These are phyloP conservation scores for Taenioides sp. DNA, from an alignment of 2,797 vertebrate species.

Conservation along the genomic window DNA sequence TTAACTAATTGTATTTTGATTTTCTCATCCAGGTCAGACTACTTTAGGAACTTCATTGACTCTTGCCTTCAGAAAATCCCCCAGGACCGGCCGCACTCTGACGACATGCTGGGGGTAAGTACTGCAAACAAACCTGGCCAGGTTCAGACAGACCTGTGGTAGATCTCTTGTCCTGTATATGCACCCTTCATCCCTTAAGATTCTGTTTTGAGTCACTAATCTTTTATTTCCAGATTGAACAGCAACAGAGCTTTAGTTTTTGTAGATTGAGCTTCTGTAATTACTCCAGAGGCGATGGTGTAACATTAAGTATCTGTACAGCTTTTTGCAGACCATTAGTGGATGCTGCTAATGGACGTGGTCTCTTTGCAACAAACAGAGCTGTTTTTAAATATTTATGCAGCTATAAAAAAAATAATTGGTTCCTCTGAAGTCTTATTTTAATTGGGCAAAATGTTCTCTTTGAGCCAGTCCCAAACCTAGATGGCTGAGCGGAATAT, in stretches of 20 bases:
- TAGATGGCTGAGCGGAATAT: neutral
- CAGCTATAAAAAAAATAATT: neutral
- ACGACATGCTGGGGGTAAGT: conserved; percentile 95
- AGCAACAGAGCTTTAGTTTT: conserved; percentile 21
- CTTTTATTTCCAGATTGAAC: conserved; percentile 40
- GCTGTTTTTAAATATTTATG: conserved; percentile 16
- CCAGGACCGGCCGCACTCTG: conserved; percentile 96
- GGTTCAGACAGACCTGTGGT: conserved; percentile 46
- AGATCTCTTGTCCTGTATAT: conserved; percentile 50
- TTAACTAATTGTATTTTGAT: neutral
- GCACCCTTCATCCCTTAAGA: conserved; percentile 42
- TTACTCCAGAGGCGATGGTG: conserved; percentile 49
- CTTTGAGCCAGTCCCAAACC: neutral
- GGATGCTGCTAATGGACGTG: conserved; percentile 58
- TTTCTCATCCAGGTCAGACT: conserved; percentile 88
- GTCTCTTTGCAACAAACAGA: conserved; percentile 26
- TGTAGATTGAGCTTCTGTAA: conserved; percentile 43
- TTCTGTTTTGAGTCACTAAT: conserved; percentile 65
- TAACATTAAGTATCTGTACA: conserved; percentile 55
- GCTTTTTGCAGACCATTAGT: conserved; percentile 63
- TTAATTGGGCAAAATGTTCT: neutral
- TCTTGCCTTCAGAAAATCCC: conserved; percentile 99
- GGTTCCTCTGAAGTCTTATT: neutral
- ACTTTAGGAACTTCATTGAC: conserved; percentile 98
- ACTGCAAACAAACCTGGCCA: conserved; percentile 19